phyloP scores from a whole-genome alignment of 1,140 invertebrate species.

The Halotydeus destructor region DNA sequence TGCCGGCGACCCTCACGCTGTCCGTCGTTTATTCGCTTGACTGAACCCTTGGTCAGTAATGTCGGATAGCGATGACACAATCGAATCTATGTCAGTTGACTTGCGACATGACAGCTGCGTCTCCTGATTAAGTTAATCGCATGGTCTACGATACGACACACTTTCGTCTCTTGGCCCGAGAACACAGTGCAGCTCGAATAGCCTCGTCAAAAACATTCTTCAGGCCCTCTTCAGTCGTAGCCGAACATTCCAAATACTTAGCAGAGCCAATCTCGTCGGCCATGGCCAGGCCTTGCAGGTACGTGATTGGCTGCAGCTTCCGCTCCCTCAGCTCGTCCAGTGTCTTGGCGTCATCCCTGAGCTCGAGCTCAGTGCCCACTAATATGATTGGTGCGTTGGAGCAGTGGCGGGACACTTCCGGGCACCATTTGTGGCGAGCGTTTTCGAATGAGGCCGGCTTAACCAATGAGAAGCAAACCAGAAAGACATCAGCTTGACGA shows the following conservation, averaged over 20 bases:
- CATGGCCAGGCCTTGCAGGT: constrained; percentile 90
- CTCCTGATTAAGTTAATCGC: neutral
- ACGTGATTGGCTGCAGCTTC: constrained; percentile 86
- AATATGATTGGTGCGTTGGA: constrained; percentile 38
- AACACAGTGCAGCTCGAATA: constrained; percentile 30
- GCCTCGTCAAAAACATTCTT: constrained; percentile 66
- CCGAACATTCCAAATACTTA: constrained; percentile 89
- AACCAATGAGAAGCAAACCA: constrained; percentile 93
- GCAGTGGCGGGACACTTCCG: constrained; percentile 39
- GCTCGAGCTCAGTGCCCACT: constrained; percentile 46
- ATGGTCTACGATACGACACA: constrained; percentile 9
- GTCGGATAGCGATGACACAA: too few relatives aligned
- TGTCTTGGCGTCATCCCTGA: constrained; percentile 92
- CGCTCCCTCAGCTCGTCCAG: constrained; percentile 94
- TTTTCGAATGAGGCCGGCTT: constrained; percentile 99
- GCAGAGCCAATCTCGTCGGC: constrained; percentile 94
- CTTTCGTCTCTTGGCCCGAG: constrained; percentile 2
- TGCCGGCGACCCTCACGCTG: too few relatives aligned
- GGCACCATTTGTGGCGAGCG: constrained; percentile 91
- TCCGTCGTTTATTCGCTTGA: too few relatives aligned
- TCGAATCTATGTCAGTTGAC: too few relatives aligned
- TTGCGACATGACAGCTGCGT: too few relatives aligned
- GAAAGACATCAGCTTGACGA: constrained; percentile 93
- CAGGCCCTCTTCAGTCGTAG: constrained; percentile 92
- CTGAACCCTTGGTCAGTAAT: too few relatives aligned